Evolutionary conservation across 1,140 invertebrate genomes (phyloP).

Genomic region (Heliconius congener): DNA sequence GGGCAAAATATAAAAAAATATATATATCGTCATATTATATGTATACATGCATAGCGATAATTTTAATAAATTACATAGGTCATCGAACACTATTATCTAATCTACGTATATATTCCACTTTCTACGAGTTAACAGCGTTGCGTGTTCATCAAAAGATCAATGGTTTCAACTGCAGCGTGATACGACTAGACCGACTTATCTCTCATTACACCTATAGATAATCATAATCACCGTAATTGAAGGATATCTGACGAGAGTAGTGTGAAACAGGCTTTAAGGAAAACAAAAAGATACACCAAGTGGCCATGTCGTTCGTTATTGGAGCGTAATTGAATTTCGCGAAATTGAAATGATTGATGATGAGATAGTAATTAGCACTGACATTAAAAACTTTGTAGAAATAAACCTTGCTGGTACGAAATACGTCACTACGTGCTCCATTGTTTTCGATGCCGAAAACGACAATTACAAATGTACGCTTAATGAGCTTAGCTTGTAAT

Average conservation of each 20-base stretch:
- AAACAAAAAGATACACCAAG: constrained; percentile 16
- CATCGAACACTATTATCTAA: background rate
- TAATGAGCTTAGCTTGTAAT: constrained; percentile 72
- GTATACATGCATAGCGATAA: background rate
- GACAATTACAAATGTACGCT: constrained; percentile 73
- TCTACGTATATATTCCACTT: background rate
- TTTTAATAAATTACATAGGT: background rate
- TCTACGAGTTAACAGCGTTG: background rate
- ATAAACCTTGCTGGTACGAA: constrained; percentile 22
- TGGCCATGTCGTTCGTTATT: constrained; percentile 18
- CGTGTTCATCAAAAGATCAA: constrained; percentile 7
- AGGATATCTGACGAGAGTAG: background rate
- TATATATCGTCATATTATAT: too few species aligned
- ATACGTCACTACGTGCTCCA: constrained; percentile 20
- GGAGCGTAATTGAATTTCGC: constrained; percentile 38
- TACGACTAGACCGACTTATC: background rate
- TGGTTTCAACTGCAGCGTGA: background rate
- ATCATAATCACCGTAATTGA: constrained; percentile 5
- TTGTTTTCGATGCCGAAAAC: constrained; percentile 54
- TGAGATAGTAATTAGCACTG: constrained; percentile 64
- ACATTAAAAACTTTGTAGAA: constrained; percentile 20
- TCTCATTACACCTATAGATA: constrained; percentile 10
- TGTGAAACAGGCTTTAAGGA: constrained; percentile 18
- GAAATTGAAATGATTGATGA: constrained; percentile 68
- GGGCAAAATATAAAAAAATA: too few species aligned